Base-by-base conservation (phyloP, 2,888 invertebrate species). In the Myopa testacea region DNA sequence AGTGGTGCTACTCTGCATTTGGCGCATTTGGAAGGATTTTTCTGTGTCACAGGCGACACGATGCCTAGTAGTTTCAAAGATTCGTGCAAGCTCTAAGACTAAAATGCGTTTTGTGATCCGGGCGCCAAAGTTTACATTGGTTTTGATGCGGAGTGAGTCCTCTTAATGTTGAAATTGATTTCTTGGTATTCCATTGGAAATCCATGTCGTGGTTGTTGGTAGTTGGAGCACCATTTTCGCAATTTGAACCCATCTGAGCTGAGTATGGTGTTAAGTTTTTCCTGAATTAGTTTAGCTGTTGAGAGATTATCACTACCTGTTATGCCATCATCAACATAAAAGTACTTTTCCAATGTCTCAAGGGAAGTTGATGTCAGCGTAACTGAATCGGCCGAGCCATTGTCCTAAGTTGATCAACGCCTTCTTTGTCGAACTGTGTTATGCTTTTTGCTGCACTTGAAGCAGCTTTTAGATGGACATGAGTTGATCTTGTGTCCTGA, bases 211-310 rank as follows among this genome's bases (percentile, higher is more conserved):
- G 72, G 58, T n/a, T 58, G 19, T 19, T 52, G 55, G 58, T 75
- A 75, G 37, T 71, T 71, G 52, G 75, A 70, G 40, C 71, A 75
- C 71, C 65, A 75, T 60, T 75, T 78, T 26, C 65, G 34, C 14
- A 75, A 65, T 55, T 65, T 75, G 37, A 78, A 71, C 16, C 78
- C 71, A 40, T 52, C n/a, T 38, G 45, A 58, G n/a, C 68, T 72
- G 14, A 76, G 63, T 45, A 76, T 72, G 10, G 26, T 73, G 26
- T 38, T 73, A 4, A 76, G 62, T 52, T 78, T 76, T 55, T 72
- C 45, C 45, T 76, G 73, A 19, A 72, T 72, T n/a, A 63, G 58
- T n/a, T 65, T 55, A 19, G 76, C 73, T 70, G 71, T 73, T 37
- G 14, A 34, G n/a, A 76, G 38, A 50, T 34, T 65, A 40, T 78